Conservation (phyloP, 2,888 invertebrate species). For the Exocentrus adspersus region DNA sequence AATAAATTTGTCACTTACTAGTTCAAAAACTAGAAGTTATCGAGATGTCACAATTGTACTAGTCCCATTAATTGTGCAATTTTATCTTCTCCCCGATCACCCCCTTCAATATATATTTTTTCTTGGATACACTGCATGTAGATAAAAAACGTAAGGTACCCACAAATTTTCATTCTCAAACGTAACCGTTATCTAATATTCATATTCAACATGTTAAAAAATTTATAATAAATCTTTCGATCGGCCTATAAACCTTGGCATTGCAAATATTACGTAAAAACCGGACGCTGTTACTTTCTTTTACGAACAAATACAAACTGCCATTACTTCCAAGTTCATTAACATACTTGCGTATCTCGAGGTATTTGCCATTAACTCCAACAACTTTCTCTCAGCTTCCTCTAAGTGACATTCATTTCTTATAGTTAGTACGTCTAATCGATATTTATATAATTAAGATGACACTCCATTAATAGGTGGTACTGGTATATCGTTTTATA, state of each 20-base stretch:
- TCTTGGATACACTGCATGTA: too few species aligned
- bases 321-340: slow-evolving; percentile 33
- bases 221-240: background rate
- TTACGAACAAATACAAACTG: background rate
- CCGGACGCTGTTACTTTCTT: slow-evolving; percentile 25
- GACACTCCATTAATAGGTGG: background rate
- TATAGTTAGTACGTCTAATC: background rate
- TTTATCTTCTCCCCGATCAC: too few species aligned
- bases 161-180: too few species aligned
- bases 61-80: too few species aligned
- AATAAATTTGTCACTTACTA: too few species aligned
- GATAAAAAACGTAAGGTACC: too few species aligned
- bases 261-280: slow-evolving; percentile 21
- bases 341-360: slow-evolving; percentile 5
- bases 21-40: too few species aligned
- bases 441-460: too few species aligned
- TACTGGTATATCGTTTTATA: background rate
- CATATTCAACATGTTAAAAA: background rate
- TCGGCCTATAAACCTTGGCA: slow-evolving; percentile 14
- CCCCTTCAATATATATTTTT: too few species aligned
- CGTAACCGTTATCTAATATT: too few species aligned
- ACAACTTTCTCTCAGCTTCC: slow-evolving; percentile 3
- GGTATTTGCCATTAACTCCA: background rate
- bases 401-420: slow-evolving; percentile 4
- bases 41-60: too few species aligned